Percentiles rank a stretch among this genome's conserved stretches.
Conservation (phyloP, 2,797 vertebrate species). For the Sarcophilus harrisii region DNA sequence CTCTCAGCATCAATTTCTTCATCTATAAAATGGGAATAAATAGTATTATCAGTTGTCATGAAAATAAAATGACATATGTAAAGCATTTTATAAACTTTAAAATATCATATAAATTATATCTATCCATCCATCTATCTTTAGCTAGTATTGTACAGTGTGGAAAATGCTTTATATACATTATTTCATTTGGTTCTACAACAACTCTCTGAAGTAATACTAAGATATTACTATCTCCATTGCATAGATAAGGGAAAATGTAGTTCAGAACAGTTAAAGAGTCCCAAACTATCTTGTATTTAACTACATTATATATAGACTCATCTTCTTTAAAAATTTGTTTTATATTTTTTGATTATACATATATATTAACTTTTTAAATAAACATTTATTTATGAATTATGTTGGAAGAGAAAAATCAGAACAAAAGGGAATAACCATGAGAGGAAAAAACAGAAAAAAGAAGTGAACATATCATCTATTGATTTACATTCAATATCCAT, state of each 20-base stretch:
- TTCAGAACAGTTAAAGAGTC: not conserved
- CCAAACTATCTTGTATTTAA: not conserved
- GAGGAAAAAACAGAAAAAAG: no score
- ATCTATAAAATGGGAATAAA: not conserved
- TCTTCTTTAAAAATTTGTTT: no score
- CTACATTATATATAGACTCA: not conserved
- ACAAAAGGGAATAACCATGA: no score
- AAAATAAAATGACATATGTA: not conserved
- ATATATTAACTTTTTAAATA: no score
- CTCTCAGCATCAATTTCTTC: not conserved
- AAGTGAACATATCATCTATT: no score
- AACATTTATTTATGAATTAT: no score
- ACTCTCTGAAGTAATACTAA: not conserved
- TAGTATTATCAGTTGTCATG: not conserved
- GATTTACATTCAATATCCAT: no score
- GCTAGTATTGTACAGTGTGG: not conserved
- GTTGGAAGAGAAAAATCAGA: no score
- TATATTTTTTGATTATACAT: no score
- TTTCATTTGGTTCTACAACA: not conserved
- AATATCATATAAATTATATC: not conserved
- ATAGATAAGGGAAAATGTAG: not conserved
- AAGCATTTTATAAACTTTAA: not conserved
- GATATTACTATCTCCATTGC: not conserved
- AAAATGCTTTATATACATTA: not conserved
- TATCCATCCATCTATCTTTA: not conserved